Evolutionary conservation across 1,140 invertebrate species (phyloP), one percentile per base, ranked within the genome.

Genomic region (Ylistrum balloti): DNA sequence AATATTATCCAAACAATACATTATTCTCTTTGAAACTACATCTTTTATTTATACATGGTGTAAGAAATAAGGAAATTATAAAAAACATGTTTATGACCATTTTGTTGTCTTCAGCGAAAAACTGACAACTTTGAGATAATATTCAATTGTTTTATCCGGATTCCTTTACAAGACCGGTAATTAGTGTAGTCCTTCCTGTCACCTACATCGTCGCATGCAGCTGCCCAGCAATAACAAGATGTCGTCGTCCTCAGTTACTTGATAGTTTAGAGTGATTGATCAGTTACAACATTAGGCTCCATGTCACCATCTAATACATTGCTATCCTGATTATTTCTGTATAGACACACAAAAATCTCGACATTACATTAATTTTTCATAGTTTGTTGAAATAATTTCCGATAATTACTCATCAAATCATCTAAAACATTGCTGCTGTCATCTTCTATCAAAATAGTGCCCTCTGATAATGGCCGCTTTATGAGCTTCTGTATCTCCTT

Each of bases 331-430:
- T 28, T 5, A 28, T 9, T 74, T n/a, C 22, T 74, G 56, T 74
- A 74, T 74, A 74, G 20, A 74, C 56, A 74, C 56, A 74, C 56
- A 74, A 74, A 74, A 74, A 74, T 28, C 5, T n/a, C 56, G 56
- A 74, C 56, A n/a, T 74, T 74, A 28, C 56, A 74, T 74, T 74
- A 74, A 74, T 74, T 74, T 74, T 74, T 74, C 56, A 74, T 74
- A 74, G 56, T 74, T 74, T 74, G 56, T 74, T 74, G 56, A 28
- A 74, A 74, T 74, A 28, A 74, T 74, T 74, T 74, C 56, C 56
- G 56, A 74, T 74, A 74, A 74, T 74, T 74, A 74, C 56, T 74
- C 56, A 74, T 74, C 56, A 74, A 74, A 74, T 74, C 56, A 74
- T 74, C 56, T 74, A 74, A 74, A 74, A 74, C 56, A 74, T 74